Evolutionary conservation across 2,888 invertebrate species (phyloP), one percentile per base, ranked within the genome.

Genomic region (Callyntrura sp.): DNA sequence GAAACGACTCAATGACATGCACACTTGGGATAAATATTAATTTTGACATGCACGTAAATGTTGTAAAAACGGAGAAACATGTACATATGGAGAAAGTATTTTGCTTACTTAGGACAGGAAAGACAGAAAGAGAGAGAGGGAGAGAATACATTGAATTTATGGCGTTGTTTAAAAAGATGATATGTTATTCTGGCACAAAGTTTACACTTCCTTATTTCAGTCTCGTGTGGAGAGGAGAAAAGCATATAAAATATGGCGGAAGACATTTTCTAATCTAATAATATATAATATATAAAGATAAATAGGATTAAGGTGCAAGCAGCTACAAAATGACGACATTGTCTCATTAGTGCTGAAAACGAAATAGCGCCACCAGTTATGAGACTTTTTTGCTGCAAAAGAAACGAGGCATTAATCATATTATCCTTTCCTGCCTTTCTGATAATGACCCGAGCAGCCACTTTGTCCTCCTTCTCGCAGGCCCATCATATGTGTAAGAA

Each of bases 1-100:
- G 78, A 84, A 88, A 88, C 88, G 78, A 78, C 85, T 85, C 85
- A 79, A 89, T 89, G 85, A 81, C 85, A 85, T 85, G 89, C 78
- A 83, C 84, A 76, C 79, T 81, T 48, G 28, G 85, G 78, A 85
- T 81, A 88, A 85, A 85, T 89, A 89, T 89, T 89, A 85, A 89
- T 89, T 89, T 70, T 89, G 89, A 89, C 79, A 79, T 79, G 79
- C 85, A 81, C 85, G 79, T 84, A 85, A 76, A 68, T 88, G 62
- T 28, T 86, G 68, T 51, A 51, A 73, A 51, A 68, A 51, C 3
- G 2, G 35, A 79, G 43, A 86, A 73, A 25, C 87, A 45, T 70
- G 70, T 43, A 78, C 45, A 60, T 35, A 62, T 62, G 12, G 23
- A 6, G 23, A 62, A 62, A 62, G 35, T 48, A 62, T 73, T 43